Evolutionary conservation across 2,113 vertebrate genomes (phyloP).

Genomic region (Aplodontia rufa): DNA sequence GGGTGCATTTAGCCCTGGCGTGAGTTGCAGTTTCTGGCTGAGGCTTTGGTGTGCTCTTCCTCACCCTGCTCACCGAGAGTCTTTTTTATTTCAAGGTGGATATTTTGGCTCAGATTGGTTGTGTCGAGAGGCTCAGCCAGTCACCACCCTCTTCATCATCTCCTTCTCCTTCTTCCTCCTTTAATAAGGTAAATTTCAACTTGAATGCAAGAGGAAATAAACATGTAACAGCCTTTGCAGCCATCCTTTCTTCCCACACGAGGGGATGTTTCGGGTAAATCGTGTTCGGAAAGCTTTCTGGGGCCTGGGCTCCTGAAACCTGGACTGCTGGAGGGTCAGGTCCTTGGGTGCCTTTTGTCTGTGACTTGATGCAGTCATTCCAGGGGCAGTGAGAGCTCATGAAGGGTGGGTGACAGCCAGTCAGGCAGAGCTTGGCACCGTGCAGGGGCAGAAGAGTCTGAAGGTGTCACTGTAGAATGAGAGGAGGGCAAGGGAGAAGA

Average conservation of each 20-base stretch:
- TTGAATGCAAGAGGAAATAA: neutral
- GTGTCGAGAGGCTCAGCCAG: conserved; percentile 74
- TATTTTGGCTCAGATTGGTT: conserved; percentile 60
- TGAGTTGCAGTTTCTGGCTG: neutral
- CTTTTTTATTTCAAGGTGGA: conserved; percentile 76
- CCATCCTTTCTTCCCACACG: neutral
- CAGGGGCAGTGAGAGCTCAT: neutral
- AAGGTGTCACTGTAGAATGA: neutral
- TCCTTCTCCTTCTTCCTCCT: conserved; percentile 72
- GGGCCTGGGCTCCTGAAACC: rapidly evolving
- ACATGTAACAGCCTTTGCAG: neutral
- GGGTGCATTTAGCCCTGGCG: neutral
- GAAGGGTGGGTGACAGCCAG: neutral
- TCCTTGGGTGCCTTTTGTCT: neutral
- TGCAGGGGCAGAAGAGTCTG: neutral
- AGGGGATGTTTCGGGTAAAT: neutral
- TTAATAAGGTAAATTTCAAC: conserved; percentile 63
- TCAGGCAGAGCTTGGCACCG: neutral
- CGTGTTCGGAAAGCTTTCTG: neutral
- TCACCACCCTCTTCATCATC: conserved; percentile 72
- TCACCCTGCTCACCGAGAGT: conserved; percentile 32
- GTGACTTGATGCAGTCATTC: neutral
- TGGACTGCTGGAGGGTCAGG: neutral
- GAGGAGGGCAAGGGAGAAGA: neutral
- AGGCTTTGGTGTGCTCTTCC: neutral